phyloP scores from a whole-genome alignment of 2,113 vertebrate genomes.

The Brevimyrus niger region DNA sequence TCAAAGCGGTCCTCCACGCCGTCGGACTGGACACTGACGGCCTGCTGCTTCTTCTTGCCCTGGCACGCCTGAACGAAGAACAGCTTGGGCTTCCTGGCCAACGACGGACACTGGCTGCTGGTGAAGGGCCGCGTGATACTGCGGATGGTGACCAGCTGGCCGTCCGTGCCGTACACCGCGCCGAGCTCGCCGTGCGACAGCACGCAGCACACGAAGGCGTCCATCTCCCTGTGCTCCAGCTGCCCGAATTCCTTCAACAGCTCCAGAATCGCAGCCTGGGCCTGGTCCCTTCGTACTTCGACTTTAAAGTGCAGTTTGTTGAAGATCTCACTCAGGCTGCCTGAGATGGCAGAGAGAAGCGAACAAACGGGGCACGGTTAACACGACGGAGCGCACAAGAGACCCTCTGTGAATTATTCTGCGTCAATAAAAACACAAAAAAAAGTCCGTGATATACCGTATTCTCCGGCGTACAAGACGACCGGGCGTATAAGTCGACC shows the following conservation, averaged over 20 bases:
- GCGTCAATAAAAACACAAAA: background rate
- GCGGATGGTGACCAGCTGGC: constrained; percentile 35
- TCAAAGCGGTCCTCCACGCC: constrained; percentile 21
- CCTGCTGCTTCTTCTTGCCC: constrained; percentile 35
- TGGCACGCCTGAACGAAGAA: constrained; percentile 65
- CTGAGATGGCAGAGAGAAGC: constrained; percentile 30
- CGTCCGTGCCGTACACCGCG: constrained; percentile 45
- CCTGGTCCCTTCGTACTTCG: constrained; percentile 33
- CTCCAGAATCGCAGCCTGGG: constrained; percentile 22
- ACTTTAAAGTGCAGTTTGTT: constrained; percentile 45
- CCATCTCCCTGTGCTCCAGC: constrained; percentile 43
- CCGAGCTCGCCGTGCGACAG: constrained; percentile 57
- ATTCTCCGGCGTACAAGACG: too few species aligned
- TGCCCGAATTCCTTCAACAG: constrained; percentile 37
- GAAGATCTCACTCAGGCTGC: constrained; percentile 41
- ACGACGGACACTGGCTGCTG: constrained; percentile 41
- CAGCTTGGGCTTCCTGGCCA: constrained; percentile 59
- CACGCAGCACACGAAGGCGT: constrained; percentile 63
- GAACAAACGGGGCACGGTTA: background rate
- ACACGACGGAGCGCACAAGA: background rate
- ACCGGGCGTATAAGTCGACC: too few species aligned
- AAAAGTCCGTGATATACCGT: background rate
- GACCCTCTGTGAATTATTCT: background rate
- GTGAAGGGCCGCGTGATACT: constrained; percentile 47
- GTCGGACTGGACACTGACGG: constrained; percentile 25